Percentiles rank a stretch among this genome's conserved stretches.
Conservation (phyloP, 2,113 vertebrate species). For the Myrmophylax atrothorax region DNA sequence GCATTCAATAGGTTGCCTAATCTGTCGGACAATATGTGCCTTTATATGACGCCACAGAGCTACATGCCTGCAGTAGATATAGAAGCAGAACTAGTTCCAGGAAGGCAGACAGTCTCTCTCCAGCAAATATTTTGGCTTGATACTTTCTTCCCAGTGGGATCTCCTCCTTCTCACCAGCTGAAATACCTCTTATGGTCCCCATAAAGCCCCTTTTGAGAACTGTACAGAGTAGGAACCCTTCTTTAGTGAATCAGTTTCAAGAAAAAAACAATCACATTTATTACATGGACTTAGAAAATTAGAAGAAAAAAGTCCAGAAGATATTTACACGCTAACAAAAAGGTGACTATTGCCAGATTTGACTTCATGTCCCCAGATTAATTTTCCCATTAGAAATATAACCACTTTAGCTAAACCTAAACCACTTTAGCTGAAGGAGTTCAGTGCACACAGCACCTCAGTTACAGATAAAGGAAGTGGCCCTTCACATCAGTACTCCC, state of each 20-base stretch:
- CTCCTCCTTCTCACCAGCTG: not conserved
- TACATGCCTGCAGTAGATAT: not conserved
- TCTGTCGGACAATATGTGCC: not conserved
- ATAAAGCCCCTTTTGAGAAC: not conserved
- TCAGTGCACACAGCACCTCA: not conserved
- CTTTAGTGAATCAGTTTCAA: not conserved
- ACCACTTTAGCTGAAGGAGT: not conserved
- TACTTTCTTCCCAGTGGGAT: not conserved
- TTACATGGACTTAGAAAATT: not conserved
- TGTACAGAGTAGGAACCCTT: not conserved
- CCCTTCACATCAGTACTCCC: not conserved
- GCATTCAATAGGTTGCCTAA: not conserved
- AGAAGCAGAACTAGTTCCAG: not conserved
- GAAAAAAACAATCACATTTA: not conserved
- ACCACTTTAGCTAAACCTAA: not conserved
- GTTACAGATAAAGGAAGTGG: not conserved
- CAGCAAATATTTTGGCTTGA: not conserved
- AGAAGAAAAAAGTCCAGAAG: not conserved
- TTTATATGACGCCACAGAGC: not conserved
- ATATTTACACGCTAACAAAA: not conserved
- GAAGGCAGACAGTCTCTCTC: not conserved
- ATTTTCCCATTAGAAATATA: not conserved
- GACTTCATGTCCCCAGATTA: not conserved
- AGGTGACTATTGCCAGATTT: not conserved
- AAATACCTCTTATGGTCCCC: not conserved